Conservation (phyloP, 2,888 invertebrate species). For the Apodemia duryi region DNA sequence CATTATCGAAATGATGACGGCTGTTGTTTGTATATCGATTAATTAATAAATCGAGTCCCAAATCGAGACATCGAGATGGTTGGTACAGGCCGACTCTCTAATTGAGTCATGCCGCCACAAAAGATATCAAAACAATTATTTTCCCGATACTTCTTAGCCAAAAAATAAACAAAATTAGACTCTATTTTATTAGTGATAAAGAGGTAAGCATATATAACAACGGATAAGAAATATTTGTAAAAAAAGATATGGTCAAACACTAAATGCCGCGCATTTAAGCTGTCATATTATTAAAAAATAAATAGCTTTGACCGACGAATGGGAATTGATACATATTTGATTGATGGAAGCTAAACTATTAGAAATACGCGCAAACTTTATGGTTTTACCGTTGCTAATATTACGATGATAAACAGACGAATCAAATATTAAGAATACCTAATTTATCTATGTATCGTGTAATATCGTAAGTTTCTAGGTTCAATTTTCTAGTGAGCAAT, state of each 20-base stretch:
- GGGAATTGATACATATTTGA: slow-evolving; percentile 72
- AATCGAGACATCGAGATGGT: slow-evolving; percentile 65
- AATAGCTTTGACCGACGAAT: slow-evolving; percentile 57
- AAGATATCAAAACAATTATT: slow-evolving; percentile 48
- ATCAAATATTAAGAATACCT: background rate
- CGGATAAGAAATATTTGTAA: slow-evolving; percentile 30
- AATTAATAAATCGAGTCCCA: slow-evolving; percentile 75
- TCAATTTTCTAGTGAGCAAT: too few species aligned
- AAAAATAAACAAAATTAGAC: slow-evolving; percentile 28
- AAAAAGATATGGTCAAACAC: slow-evolving; percentile 54
- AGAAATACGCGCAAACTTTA: slow-evolving; percentile 3
- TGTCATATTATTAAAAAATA: slow-evolving; percentile 76
- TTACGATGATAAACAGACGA: background rate
- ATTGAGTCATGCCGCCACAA: slow-evolving; percentile 74
- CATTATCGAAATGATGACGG: slow-evolving; percentile 68
- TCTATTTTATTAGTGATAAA: slow-evolving; percentile 26
- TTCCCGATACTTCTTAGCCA: slow-evolving; percentile 15
- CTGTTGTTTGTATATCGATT: slow-evolving; percentile 78
- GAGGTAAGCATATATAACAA: background rate
- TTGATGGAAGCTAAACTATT: slow-evolving; percentile 59
- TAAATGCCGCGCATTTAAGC: slow-evolving; percentile 75
- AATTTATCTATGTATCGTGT: too few species aligned
- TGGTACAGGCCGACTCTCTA: slow-evolving; percentile 73
- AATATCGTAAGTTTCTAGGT: too few species aligned
- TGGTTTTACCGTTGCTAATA: background rate